A percentile compares a stretch with the other conserved stretches of the same genome.
These are phyloP conservation scores for Ophiothrix spiculata DNA, from an alignment of 35 echinoderm and acorn worm species.

Conservation along the genomic window DNA sequence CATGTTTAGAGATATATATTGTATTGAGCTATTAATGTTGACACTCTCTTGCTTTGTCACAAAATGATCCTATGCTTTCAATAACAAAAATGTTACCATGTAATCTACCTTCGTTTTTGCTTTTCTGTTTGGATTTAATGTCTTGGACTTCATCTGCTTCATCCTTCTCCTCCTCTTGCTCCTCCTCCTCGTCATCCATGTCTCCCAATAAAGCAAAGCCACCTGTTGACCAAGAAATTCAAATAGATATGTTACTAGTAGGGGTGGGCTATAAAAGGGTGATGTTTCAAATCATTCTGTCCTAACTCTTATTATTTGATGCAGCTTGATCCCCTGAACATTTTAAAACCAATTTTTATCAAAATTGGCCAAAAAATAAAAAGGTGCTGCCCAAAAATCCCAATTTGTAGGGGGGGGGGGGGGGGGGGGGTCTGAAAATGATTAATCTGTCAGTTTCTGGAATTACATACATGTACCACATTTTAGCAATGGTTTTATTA, in stretches of 20 bases:
- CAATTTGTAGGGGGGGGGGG: too few species aligned
- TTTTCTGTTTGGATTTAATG: constrained; percentile 32
- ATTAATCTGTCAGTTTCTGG: background rate
- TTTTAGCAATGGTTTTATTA: too few species aligned
- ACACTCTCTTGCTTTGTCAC: background rate
- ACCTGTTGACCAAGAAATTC: background rate
- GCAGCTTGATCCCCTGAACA: background rate
- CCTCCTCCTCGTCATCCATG: constrained; percentile 38
- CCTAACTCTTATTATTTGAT: background rate
- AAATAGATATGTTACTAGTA: constrained; percentile 1
- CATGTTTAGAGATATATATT: background rate
- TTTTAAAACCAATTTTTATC: background rate
- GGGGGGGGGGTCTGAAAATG: too few species aligned
- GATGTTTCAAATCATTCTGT: too few species aligned
- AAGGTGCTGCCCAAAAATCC: too few species aligned
- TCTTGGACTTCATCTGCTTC: constrained; percentile 41
- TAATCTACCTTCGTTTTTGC: background rate
- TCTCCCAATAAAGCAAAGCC: constrained; percentile 58
- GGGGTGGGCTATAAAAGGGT: too few species aligned
- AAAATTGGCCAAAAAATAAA: too few species aligned
- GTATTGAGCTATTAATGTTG: background rate
- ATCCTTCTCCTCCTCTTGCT: constrained; percentile 41
- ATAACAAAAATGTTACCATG: background rate
- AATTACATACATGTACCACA: background rate
- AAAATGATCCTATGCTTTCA: background rate